Evolutionary conservation across 2,888 invertebrate genomes (phyloP).

Genomic region (Dendrolimus pini): DNA sequence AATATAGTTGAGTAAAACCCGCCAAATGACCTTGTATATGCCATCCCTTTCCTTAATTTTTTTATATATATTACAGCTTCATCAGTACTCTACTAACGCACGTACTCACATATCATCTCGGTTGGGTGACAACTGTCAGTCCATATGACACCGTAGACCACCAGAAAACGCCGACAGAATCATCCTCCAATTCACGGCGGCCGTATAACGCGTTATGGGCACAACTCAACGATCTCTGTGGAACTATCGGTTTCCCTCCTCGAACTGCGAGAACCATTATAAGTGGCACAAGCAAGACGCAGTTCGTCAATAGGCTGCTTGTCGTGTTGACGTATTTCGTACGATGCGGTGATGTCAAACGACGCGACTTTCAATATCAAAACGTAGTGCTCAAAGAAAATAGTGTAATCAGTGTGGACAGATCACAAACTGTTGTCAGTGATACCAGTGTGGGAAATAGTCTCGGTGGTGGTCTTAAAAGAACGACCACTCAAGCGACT

Average conservation of each 20-base stretch:
- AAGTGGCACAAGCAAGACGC: conserved; percentile 80
- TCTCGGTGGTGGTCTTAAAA: conserved; percentile 18
- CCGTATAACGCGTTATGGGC: conserved; percentile 95
- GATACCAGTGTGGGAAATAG: not conserved
- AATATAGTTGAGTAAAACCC: too few relatives aligned
- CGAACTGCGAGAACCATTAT: conserved; percentile 88
- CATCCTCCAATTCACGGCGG: conserved; percentile 15
- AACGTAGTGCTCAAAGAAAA: conserved; percentile 48
- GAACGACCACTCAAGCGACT: conserved; percentile 25
- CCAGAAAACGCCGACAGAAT: conserved; percentile 39
- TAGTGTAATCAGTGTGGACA: conserved; percentile 35
- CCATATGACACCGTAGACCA: conserved; percentile 57
- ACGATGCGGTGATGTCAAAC: conserved; percentile 83
- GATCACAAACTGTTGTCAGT: not conserved
- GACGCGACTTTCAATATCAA: conserved; percentile 57
- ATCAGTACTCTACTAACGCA: conserved; percentile 92
- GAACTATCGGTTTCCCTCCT: conserved; percentile 87
- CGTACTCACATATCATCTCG: conserved; percentile 91
- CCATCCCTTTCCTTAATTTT: too few relatives aligned
- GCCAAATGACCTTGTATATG: too few relatives aligned
- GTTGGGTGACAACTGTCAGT: conserved; percentile 91
- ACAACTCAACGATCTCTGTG: conserved; percentile 90
- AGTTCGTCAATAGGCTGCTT: conserved; percentile 83
- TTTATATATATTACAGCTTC: conserved; percentile 80
- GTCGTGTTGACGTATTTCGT: conserved; percentile 91